phyloP scores from a whole-genome alignment of 2,797 vertebrate genomes.

The Fundulus diaphanus region DNA sequence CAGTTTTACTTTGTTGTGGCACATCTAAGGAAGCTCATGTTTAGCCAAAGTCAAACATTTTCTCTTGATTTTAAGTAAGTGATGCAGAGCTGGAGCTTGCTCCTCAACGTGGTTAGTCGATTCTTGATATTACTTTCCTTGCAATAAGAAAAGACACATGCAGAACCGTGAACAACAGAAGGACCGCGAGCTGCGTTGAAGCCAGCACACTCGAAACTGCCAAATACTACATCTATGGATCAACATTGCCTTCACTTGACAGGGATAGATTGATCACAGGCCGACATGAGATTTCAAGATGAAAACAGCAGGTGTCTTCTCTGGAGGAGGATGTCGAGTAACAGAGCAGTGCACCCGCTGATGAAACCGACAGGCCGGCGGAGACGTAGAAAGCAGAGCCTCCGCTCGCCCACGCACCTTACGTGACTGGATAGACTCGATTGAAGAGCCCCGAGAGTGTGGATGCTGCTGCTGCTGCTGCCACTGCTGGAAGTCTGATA shows the following conservation, averaged over 20 bases:
- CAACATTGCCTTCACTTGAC: slow-evolving; percentile 72
- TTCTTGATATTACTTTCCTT: slow-evolving; percentile 27
- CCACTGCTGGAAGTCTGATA: slow-evolving; percentile 53
- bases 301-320: slow-evolving; percentile 77
- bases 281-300: slow-evolving; percentile 72
- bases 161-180: slow-evolving; percentile 32
- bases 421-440: slow-evolving; percentile 71
- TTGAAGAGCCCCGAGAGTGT: slow-evolving; percentile 60
- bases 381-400: slow-evolving; percentile 69
- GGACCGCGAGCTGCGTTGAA: slow-evolving; percentile 32
- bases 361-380: slow-evolving; percentile 74
- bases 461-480: slow-evolving; percentile 58
- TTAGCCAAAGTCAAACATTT: slow-evolving; percentile 55
- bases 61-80: slow-evolving; percentile 30
- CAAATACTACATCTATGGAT: slow-evolving; percentile 58
- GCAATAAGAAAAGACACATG: slow-evolving; percentile 42
- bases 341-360: slow-evolving; percentile 67
- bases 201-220: slow-evolving; percentile 39
- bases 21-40: slow-evolving; percentile 35
- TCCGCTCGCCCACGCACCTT: slow-evolving; percentile 72
- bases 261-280: slow-evolving; percentile 74
- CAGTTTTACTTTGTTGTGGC: slow-evolving; percentile 51
- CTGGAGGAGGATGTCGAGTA: slow-evolving; percentile 75
- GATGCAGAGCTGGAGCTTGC: slow-evolving; percentile 11
- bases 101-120: slow-evolving; percentile 2